Percentiles rank a stretch among this genome's conserved stretches.
These are phyloP conservation scores for Phaethornis superciliosus DNA, from an alignment of 2,113 vertebrate species.

Conservation along the genomic window DNA sequence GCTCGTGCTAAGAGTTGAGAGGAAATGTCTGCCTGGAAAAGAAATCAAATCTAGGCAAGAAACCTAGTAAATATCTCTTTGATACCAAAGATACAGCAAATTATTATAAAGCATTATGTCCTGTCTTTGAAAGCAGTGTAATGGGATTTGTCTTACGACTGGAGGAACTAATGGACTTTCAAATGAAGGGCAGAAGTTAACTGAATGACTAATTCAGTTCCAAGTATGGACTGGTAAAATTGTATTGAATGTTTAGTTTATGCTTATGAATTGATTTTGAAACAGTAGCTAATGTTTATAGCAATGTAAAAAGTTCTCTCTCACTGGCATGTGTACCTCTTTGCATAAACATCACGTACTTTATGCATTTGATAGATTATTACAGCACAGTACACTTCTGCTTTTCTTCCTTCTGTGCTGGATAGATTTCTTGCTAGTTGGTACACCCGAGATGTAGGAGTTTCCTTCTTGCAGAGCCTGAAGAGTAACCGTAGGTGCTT, in stretches of 20 bases:
- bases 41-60: constrained; percentile 25
- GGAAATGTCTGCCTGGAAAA: constrained; percentile 47
- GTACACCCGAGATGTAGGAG: not conserved
- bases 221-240: not conserved
- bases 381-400: not conserved
- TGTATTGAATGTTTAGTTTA: not conserved
- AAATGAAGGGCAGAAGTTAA: not conserved
- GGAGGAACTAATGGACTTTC: not conserved
- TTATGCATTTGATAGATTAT: not conserved
- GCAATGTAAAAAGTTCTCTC: not conserved
- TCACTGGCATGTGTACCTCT: not conserved
- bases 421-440: not conserved
- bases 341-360: not conserved
- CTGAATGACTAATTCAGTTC: constrained; percentile 5
- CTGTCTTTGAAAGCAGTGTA: not conserved
- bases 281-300: not conserved
- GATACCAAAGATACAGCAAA: not conserved
- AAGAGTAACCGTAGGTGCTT: not conserved
- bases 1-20: not conserved
- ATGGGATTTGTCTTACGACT: constrained; percentile 12
- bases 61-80: not conserved
- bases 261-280: not conserved
- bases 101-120: not conserved
- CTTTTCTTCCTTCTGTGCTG: not conserved
- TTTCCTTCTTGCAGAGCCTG: not conserved